phyloP scores from a whole-genome alignment of 2,113 vertebrate genomes.

The Stigmatopora argus region DNA sequence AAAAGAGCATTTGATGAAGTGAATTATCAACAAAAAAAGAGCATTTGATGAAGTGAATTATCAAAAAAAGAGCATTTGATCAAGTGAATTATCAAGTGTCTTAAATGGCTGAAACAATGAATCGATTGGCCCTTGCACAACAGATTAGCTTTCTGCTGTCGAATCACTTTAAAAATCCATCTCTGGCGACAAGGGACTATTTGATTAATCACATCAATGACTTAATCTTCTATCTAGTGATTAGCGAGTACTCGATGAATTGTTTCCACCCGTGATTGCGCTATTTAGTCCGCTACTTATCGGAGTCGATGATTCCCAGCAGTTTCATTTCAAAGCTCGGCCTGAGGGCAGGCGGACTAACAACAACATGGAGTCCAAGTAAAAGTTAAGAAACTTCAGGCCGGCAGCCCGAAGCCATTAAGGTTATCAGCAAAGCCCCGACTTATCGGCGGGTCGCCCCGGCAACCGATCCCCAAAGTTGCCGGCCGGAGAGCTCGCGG shows the following conservation, averaged over 20 bases:
- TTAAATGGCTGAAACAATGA: no score
- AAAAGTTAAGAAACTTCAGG: background rate
- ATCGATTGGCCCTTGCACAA: no score
- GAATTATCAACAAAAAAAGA: no score
- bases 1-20: no score
- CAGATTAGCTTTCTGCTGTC: no score
- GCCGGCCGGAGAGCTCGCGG: background rate
- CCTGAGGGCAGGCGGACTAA: background rate
- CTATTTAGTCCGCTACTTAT: background rate
- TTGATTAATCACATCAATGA: no score
- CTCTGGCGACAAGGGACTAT: no score
- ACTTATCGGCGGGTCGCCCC: background rate
- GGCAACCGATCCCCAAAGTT: background rate
- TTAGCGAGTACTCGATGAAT: background rate
- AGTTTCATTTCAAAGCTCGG: background rate
- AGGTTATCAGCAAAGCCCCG: slow-evolving; percentile 3
- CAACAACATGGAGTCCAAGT: background rate
- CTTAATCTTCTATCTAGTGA: background rate
- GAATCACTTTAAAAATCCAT: no score
- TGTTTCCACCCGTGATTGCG: background rate
- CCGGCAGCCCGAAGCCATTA: slow-evolving; percentile 7
- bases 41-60: no score
- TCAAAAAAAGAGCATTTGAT: no score
- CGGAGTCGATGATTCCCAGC: background rate
- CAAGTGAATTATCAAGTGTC: no score